These are phyloP conservation scores for Misgurnus mizolepis DNA, from an alignment of 2,113 vertebrate genomes.

Conservation along the genomic window DNA sequence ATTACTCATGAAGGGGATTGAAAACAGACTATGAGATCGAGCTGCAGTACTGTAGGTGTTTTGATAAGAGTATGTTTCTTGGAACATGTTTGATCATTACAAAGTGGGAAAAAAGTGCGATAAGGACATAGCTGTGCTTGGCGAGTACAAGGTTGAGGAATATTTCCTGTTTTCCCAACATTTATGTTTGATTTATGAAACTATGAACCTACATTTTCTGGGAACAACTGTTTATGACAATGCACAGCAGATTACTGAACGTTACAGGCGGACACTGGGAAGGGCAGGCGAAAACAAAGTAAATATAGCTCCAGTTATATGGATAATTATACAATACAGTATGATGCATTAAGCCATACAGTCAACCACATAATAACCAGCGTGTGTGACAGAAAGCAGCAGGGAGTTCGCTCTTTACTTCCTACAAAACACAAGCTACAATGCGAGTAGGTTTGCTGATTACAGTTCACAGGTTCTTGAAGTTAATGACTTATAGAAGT, in stretches of 20 bases:
- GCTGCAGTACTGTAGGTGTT: background rate
- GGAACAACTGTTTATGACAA: conserved; percentile 17
- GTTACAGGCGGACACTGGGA: conserved; percentile 9
- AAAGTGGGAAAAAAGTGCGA: conserved; percentile 17
- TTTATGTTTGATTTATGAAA: conserved; percentile 24
- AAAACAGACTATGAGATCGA: background rate
- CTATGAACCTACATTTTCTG: conserved; percentile 10
- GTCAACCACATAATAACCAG: conserved; percentile 40
- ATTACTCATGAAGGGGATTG: background rate
- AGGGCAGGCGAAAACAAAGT: conserved; percentile 33
- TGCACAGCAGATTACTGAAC: conserved; percentile 17
- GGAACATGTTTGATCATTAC: conserved; percentile 26
- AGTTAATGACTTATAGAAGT: conserved; percentile 74
- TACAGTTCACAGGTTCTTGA: conserved; percentile 72
- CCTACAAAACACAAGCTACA: conserved; percentile 69
- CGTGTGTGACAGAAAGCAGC: conserved; percentile 27
- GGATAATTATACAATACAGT: conserved; percentile 25
- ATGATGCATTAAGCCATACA: conserved; percentile 55
- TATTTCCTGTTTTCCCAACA: conserved; percentile 39
- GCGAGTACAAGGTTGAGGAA: conserved; percentile 24
- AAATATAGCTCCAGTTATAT: conserved; percentile 24
- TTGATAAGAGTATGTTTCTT: conserved; percentile 3
- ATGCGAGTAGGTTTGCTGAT: conserved; percentile 75
- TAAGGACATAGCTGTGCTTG: conserved; percentile 23
- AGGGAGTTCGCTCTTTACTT: conserved; percentile 52